phyloP scores from a whole-genome alignment of 2,888 invertebrate genomes.

The Crematogaster levior region DNA sequence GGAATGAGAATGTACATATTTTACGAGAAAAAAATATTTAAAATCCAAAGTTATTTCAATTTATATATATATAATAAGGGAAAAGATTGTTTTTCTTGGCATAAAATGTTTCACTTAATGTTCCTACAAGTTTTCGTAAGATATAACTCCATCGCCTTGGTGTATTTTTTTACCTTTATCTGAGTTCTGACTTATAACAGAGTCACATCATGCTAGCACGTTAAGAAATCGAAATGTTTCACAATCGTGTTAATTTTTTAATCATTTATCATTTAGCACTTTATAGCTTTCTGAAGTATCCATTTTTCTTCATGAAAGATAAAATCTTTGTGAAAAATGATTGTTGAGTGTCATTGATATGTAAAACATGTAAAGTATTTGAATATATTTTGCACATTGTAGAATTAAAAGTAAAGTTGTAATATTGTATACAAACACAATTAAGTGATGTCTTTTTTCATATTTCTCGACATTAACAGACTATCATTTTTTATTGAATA shows the following conservation, averaged over 20 bases:
- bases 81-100: neutral
- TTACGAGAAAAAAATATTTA: constrained; percentile 7
- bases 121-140: constrained; percentile 27
- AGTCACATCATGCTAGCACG: constrained; percentile 26
- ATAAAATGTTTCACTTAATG: neutral
- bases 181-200: constrained; percentile 35
- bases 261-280: constrained; percentile 46
- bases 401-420: neutral
- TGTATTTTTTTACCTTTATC: constrained; percentile 13
- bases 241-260: constrained; percentile 43
- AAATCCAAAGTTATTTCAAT: neutral
- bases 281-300: neutral
- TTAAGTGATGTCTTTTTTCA: neutral
- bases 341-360: neutral
- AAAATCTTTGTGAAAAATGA: neutral
- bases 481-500: neutral
- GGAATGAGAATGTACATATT: neutral
- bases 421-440: neutral
- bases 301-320: constrained; percentile 15
- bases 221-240: constrained; percentile 38
- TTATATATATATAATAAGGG: neutral
- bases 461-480: neutral
- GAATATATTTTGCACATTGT: neutral
- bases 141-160: constrained; percentile 7
- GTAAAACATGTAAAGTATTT: neutral